Conservation (phyloP, 35 echinoderm and acorn worm species). For the Apostichopus californicus region DNA sequence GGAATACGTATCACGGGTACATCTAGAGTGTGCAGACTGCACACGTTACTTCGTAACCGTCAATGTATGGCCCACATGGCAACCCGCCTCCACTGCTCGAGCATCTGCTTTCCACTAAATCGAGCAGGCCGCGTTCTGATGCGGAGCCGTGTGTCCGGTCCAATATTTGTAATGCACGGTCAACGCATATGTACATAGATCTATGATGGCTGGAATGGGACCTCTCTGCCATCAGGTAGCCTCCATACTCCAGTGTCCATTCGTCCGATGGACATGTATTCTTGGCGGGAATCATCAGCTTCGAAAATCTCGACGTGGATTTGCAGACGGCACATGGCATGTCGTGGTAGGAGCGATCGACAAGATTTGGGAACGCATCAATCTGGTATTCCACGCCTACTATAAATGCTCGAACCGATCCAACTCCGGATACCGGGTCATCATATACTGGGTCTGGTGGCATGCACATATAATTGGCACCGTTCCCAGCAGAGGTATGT, state of each 20-base stretch:
- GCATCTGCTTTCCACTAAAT: constrained; percentile 8
- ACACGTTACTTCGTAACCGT: neutral
- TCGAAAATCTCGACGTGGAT: neutral
- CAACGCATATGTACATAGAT: constrained; percentile 31
- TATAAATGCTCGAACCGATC: neutral
- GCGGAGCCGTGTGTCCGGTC: neutral
- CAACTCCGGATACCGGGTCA: neutral
- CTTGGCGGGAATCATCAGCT: constrained; percentile 39
- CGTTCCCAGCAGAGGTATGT: neutral
- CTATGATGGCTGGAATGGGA: neutral
- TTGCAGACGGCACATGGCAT: constrained; percentile 32
- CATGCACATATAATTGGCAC: constrained; percentile 37
- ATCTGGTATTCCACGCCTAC: constrained; percentile 29
- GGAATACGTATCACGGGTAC: neutral
- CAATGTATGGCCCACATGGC: constrained; percentile 36
- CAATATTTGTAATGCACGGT: neutral
- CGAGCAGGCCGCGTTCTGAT: neutral
- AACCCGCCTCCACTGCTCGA: constrained; percentile 8
- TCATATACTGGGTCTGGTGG: constrained; percentile 24
- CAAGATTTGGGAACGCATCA: neutral
- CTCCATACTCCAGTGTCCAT: constrained; percentile 46
- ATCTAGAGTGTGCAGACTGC: neutral
- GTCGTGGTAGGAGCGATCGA: neutral
- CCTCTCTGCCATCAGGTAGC: constrained; percentile 44
- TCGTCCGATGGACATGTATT: constrained; percentile 23